phyloP scores from a whole-genome alignment of 2,113 vertebrate species.

The Pogonocichla stellata region DNA sequence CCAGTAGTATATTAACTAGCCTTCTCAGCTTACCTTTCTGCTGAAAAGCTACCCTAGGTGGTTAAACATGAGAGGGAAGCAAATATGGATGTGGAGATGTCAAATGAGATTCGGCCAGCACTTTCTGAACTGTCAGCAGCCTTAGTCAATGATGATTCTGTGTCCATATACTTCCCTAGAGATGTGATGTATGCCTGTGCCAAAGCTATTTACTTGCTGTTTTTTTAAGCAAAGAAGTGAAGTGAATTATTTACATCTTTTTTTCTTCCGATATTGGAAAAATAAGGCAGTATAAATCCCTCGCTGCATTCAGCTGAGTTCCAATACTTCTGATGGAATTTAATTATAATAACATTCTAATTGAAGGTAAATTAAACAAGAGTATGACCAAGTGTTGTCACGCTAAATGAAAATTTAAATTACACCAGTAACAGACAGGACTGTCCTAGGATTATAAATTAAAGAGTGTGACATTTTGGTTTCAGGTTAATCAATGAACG shows the following conservation, averaged over 20 bases:
- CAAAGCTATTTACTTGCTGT: background rate
- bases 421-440: slow-evolving; percentile 5
- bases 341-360: slow-evolving; percentile 51
- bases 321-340: slow-evolving; percentile 14
- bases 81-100: background rate
- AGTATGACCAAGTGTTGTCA: background rate
- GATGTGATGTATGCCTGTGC: background rate
- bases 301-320: background rate
- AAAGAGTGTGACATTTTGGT: slow-evolving; percentile 12
- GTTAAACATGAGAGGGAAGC: background rate
- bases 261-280: background rate
- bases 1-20: background rate
- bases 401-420: slow-evolving; percentile 43
- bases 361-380: slow-evolving; percentile 58
- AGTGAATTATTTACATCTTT: background rate
- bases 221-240: background rate
- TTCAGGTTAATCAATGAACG: slow-evolving; percentile 22
- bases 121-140: background rate
- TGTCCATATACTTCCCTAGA: background rate
- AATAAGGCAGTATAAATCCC: background rate
- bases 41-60: background rate
- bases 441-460: background rate
- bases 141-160: background rate
- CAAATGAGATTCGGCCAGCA: background rate
- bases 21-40: background rate